Base-by-base conservation (phyloP, 2,797 vertebrate genomes). In the Alectoris magna region DNA sequence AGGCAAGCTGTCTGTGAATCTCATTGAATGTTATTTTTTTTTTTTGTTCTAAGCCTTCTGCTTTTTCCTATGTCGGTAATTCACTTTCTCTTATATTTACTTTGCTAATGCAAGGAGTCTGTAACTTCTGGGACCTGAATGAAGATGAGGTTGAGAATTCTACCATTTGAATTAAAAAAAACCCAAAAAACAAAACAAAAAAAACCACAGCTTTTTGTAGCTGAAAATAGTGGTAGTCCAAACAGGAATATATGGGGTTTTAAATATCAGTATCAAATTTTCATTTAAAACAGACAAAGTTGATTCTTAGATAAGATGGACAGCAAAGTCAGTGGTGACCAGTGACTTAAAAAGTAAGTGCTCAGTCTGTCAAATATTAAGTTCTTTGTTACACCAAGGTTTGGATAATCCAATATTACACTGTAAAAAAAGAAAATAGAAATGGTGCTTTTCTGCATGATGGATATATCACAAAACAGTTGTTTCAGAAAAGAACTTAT, bases 81-180 rank as follows among this genome's bases (percentile, higher is more conserved):
- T 94, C 77, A 58, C 31, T 79, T 49, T 90, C 64, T 80, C 41
- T 90, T 39, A 55, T 55, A 80, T 69, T 95, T 86, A 55, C 58
- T 91, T 88, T 87, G 53, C n/a, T 71, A 53, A 15, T 87, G 56
- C 62, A 77, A 82, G 48, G 11, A 21, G 10, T 84, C 69, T 86
- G 6, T 75, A 46, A 38, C 36, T 95, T 85, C 64, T 84, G 85
- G 63, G 76, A 70, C 56, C 60, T 72, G 56, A 90, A 67, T 88
- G 84, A 88, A 90, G n/a, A 78, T 69, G 55, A 92, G 44, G 6
- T 71, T 79, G 64, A 79, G 38, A 63, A 55, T 80, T 73, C 26
- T 63, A 36, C 39, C 10, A 9, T 68, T 88, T 43, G 31, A 84
- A 21, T 82, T 11, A 41, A 41, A 41, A 39, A 1, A 71, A 88